phyloP scores from a whole-genome alignment of 1,140 invertebrate species.

The Trachymyrmex cornetzi region DNA sequence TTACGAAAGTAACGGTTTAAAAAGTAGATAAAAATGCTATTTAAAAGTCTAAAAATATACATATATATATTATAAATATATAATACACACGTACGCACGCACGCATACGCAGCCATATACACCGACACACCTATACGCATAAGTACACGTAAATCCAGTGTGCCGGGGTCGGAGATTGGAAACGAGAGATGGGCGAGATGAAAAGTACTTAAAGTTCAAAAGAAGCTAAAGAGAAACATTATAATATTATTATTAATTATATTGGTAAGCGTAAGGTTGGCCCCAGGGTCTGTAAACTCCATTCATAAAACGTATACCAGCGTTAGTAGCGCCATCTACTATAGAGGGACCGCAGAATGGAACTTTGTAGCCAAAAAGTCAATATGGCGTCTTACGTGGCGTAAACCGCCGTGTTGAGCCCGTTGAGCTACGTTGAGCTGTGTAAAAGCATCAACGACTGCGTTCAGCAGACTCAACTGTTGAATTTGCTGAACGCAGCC shows the following conservation, averaged over 20 bases:
- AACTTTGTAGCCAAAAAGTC: no score
- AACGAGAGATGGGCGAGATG: constrained; percentile 55
- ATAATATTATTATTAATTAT: constrained; percentile 72
- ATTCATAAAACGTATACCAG: no score
- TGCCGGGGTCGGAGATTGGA: constrained; percentile 47
- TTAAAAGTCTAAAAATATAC: constrained; percentile 75
- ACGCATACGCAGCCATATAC: constrained; percentile 32
- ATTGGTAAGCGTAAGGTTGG: not conserved
- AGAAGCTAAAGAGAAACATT: constrained; percentile 72
- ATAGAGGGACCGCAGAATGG: no score
- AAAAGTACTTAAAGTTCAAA: constrained; percentile 81
- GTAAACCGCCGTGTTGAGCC: no score
- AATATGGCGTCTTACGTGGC: no score
- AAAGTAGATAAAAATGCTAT: constrained; percentile 77
- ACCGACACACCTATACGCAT: constrained; percentile 73
- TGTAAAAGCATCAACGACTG: no score
- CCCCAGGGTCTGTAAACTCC: no score
- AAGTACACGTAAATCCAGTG: constrained; percentile 69
- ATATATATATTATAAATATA: constrained; percentile 37
- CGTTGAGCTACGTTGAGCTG: no score
- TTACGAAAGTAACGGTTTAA: constrained; percentile 83
- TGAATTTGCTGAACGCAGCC: no score
- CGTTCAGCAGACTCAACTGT: no score
- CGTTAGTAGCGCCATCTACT: no score
- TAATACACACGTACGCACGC: constrained; percentile 71